Evolutionary conservation across 37 sponge, comb jelly and placozoan species (phyloP), one percentile per base, ranked within the genome.

Genomic region (Aplysina aerophoba): DNA sequence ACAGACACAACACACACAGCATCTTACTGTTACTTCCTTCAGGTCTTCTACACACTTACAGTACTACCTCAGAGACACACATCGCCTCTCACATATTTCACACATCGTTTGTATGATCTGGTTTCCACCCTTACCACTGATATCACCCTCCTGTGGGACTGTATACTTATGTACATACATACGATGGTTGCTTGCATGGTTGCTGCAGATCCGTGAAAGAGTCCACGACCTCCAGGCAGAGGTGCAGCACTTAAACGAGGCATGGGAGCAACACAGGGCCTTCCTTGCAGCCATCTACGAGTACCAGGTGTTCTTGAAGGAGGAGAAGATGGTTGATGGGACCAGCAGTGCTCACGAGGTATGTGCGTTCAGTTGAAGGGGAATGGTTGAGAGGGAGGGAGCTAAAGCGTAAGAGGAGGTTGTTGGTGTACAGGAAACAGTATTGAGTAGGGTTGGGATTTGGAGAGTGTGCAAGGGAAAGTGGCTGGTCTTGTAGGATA

Each of bases 311-410:
- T 94, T 97, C 89, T 74, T 91, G 33, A 85, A 89, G 62, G 97
- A 97, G 20, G 92, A 89, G 4, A 83, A 91, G 78, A 88, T 65
- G 35, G 57, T 94, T 44, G 94, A 97, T 28, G 91, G 73, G 55
- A 94, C 90, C 88, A 94, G 94, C 83, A 80, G 74, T 65, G 87
- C 88, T 30, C 92, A 91, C 73, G 95, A 94, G 83, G 91, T 94
- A 55, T 55, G 50, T 3, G 50, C 50, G 50, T n/a, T n/a, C n/a
- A 44, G 50, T 3, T 3, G 50, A 44, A 8, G 50, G 50, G 8
- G 50, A 44, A 8, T 44, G 50, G 8, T 44, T 44, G 50, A 44
- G 50, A 11, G 50, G 8, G 8, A 11, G 50, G 50, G 8, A 44
- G 8, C 8, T 3, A 44, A 8, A 44, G 50, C 3, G 50, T 11